Percentiles rank a stretch among this genome's conserved stretches.
These are phyloP conservation scores for Macrotis lagotis DNA, from an alignment of 2,113 vertebrate genomes.

Conservation along the genomic window DNA sequence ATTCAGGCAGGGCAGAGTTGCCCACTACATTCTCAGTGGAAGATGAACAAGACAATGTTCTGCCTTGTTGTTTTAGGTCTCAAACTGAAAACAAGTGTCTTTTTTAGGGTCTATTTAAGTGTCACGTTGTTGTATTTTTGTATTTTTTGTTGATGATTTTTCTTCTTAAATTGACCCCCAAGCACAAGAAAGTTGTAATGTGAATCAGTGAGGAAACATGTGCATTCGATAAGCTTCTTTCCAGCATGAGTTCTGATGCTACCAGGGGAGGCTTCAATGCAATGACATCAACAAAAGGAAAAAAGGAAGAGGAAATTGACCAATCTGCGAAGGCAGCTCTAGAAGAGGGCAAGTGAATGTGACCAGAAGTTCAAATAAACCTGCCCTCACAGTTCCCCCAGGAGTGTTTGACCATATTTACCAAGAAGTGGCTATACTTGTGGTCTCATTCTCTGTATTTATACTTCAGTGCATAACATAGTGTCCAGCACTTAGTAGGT, in stretches of 20 bases:
- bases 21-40: background rate
- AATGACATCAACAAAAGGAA: background rate
- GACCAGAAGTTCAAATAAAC: background rate
- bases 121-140: background rate
- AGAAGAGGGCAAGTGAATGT: background rate
- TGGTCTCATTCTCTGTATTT: background rate
- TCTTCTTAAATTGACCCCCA: background rate
- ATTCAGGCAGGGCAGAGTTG: background rate
- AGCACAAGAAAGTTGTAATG: background rate
- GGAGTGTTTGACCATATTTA: background rate
- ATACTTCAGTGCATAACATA: background rate
- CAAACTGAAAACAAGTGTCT: background rate
- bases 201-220: background rate
- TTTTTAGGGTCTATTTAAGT: background rate
- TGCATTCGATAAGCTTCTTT: background rate
- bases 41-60: background rate
- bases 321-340: background rate
- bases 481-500: background rate
- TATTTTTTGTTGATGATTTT: background rate
- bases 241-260: background rate
- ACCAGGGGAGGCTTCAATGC: background rate
- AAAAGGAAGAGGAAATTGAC: background rate
- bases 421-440: background rate
- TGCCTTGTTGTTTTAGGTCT: background rate
- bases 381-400: background rate